phyloP scores from a whole-genome alignment of 2,797 vertebrate species.

The Champsocephalus esox region DNA sequence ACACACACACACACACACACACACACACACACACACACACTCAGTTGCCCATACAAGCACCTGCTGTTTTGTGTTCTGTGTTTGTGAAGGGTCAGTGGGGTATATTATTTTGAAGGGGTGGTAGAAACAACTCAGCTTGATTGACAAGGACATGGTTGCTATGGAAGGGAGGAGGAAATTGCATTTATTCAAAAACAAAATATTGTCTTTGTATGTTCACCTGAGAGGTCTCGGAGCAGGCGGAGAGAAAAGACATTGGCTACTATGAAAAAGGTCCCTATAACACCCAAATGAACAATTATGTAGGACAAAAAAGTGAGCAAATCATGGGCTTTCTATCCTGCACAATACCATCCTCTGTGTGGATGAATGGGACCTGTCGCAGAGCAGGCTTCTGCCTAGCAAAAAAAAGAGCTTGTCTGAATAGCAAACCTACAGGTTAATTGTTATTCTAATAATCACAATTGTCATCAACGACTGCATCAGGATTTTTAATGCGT shows the following conservation, averaged over 20 bases:
- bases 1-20: constrained; percentile 37
- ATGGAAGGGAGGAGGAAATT: constrained; percentile 38
- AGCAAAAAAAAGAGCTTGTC: constrained; percentile 21
- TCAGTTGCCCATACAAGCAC: constrained; percentile 55
- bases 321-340: constrained; percentile 47
- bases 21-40: constrained; percentile 28
- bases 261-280: constrained; percentile 19
- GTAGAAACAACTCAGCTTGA: constrained; percentile 41
- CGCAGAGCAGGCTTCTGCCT: constrained; percentile 28
- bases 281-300: constrained; percentile 46
- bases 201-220: constrained; percentile 8
- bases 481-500: constrained; percentile 48
- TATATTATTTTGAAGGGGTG: constrained; percentile 44
- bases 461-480: constrained; percentile 56
- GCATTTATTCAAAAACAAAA: constrained; percentile 17
- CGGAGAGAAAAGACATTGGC: constrained; percentile 5
- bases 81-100: constrained; percentile 40
- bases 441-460: constrained; percentile 68
- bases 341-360: constrained; percentile 27
- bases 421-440: constrained; percentile 56
- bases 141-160: constrained; percentile 40
- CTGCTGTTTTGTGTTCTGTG: constrained; percentile 31
- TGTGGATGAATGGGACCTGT: constrained; percentile 49
- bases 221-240: not conserved
- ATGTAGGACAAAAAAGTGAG: constrained; percentile 34